phyloP scores from a whole-genome alignment of 2,113 vertebrate species.

The Archocentrus centrarchus region DNA sequence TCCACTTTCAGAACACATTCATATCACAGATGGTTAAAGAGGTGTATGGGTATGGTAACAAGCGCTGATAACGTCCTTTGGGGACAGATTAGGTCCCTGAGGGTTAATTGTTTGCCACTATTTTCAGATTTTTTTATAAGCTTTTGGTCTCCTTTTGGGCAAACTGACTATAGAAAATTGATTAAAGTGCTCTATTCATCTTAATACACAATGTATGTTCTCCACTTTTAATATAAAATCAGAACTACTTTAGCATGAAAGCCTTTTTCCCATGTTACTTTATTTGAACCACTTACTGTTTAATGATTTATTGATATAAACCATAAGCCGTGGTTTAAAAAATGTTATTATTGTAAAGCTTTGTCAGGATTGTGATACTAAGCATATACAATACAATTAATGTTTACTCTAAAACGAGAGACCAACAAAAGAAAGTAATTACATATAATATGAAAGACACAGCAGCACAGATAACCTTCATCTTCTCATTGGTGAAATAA shows the following conservation, averaged over 20 bases:
- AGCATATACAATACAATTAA: not conserved
- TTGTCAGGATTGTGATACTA: not conserved
- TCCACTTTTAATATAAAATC: not conserved
- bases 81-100: not conserved
- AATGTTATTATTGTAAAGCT: not conserved
- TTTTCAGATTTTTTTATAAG: conserved; percentile 24
- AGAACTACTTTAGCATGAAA: not conserved
- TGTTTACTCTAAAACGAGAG: not conserved
- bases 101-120: not conserved
- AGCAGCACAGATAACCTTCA: not conserved
- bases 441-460: not conserved
- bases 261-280: not conserved
- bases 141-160: conserved; percentile 29
- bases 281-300: not conserved
- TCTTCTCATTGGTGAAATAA: not conserved
- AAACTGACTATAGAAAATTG: conserved; percentile 27
- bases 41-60: not conserved
- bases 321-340: not conserved
- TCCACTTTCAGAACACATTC: not conserved
- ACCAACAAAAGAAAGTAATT: not conserved
- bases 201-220: not conserved
- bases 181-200: conserved; percentile 14
- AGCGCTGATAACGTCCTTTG: not conserved
- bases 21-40: not conserved
- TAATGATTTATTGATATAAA: not conserved